Conservation (phyloP, 92 coral and sea anemone genomes). For the Porites divaricata region DNA sequence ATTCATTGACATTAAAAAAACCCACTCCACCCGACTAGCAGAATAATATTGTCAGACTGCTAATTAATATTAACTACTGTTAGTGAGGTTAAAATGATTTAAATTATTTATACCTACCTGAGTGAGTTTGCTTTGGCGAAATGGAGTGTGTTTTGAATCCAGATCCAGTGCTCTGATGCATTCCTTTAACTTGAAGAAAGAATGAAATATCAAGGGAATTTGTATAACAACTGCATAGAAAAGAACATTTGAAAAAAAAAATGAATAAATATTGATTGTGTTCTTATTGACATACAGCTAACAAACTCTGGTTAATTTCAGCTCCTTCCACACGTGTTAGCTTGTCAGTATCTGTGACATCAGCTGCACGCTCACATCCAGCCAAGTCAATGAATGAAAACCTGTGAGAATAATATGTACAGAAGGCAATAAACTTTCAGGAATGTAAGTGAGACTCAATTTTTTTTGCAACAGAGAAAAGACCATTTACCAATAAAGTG, state of each 20-base stretch:
- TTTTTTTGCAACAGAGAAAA: background rate
- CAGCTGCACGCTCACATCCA: slow-evolving; percentile 91
- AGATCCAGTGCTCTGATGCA: slow-evolving; percentile 88
- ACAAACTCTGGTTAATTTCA: slow-evolving; percentile 88
- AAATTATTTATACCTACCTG: slow-evolving; percentile 53
- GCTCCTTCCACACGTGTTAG: slow-evolving; percentile 93
- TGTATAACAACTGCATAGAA: background rate
- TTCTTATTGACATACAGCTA: slow-evolving; percentile 68
- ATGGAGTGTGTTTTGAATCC: slow-evolving; percentile 90
- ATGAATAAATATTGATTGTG: background rate
- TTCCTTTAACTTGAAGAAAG: slow-evolving; percentile 71
- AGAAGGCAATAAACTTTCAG: background rate
- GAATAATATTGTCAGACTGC: background rate
- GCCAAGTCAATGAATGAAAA: slow-evolving; percentile 92
- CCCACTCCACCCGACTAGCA: background rate
- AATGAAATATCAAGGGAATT: background rate
- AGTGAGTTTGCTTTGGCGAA: slow-evolving; percentile 92
- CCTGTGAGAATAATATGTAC: slow-evolving; percentile 10
- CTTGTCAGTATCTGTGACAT: slow-evolving; percentile 89
- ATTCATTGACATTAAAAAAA: background rate
- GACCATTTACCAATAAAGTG: background rate
- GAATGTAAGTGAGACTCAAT: background rate
- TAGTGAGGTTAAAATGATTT: no score
- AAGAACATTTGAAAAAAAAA: no score
- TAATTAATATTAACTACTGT: no score